Conservation (phyloP, 1,140 invertebrate species). For the Tetraneura akinire region DNA sequence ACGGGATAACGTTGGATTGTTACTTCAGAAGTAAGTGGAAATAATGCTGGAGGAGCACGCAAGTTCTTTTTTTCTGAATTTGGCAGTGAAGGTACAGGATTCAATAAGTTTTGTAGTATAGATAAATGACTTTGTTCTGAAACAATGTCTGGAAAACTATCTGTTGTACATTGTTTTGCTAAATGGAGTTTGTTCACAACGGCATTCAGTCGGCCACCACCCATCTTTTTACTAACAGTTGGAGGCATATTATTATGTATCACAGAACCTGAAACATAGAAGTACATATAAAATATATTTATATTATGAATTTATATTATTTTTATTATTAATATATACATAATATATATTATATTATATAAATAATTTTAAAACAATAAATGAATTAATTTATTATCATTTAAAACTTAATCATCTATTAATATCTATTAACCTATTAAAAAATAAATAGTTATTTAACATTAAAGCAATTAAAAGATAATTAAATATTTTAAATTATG, state of each 20-base stretch:
- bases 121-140: conserved; percentile 29
- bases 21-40: conserved; percentile 43
- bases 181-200: conserved; percentile 52
- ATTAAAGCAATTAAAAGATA: too few species aligned
- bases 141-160: conserved; percentile 18
- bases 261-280: conserved; percentile 33
- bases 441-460: too few species aligned
- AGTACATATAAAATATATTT: too few species aligned
- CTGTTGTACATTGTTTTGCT: conserved; percentile 46
- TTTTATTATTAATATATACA: too few species aligned
- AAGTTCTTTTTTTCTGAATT: conserved; percentile 37
- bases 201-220: conserved; percentile 44
- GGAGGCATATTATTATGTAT: conserved; percentile 43
- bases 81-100: background rate
- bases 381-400: too few species aligned
- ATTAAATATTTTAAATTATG: too few species aligned
- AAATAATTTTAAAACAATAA: too few species aligned
- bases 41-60: conserved; percentile 37
- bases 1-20: conserved; percentile 47
- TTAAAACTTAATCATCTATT: too few species aligned
- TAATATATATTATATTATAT: too few species aligned
- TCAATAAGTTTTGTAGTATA: conserved; percentile 40
- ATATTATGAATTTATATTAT: too few species aligned
- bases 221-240: conserved; percentile 26
- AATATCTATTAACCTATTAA: too few species aligned